phyloP scores from a whole-genome alignment of 2,888 invertebrate species.

The Oxytorus armatus region DNA sequence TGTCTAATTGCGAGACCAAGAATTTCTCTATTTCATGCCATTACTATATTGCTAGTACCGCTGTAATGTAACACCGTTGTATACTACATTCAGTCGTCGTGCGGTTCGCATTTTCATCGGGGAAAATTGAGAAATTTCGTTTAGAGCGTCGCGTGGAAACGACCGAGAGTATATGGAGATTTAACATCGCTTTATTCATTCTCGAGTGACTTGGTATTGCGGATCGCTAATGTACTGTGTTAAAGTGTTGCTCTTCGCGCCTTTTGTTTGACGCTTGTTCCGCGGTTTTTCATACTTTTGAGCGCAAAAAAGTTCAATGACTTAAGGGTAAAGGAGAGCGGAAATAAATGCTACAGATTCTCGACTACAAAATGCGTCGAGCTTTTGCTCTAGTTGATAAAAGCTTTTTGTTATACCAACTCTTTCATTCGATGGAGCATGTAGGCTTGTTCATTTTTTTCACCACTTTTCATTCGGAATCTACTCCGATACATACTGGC shows the following conservation, averaged over 20 bases:
- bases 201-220: background rate
- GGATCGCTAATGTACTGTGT: slow-evolving; percentile 5
- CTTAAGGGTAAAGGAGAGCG: slow-evolving; percentile 9
- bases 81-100: slow-evolving; percentile 10
- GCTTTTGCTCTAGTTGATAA: background rate
- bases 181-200: background rate
- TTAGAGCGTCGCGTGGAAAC: background rate
- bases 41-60: slow-evolving; percentile 25
- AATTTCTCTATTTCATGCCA: slow-evolving; percentile 56
- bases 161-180: no score
- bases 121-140: slow-evolving; percentile 41
- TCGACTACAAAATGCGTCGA: slow-evolving; percentile 37
- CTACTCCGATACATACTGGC: no score
- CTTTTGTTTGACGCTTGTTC: background rate
- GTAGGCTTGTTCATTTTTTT: slow-evolving; percentile 25
- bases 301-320: slow-evolving; percentile 75
- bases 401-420: slow-evolving; percentile 35
- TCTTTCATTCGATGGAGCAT: slow-evolving; percentile 9
- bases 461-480: slow-evolving; percentile 7
- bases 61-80: slow-evolving; percentile 55
- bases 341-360: slow-evolving; percentile 14
- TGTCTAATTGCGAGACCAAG: slow-evolving; percentile 68
- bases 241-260: background rate
- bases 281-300: slow-evolving; percentile 74
- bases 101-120: slow-evolving; percentile 25